Base-by-base conservation (phyloP, 2,797 vertebrate species). In the Urophycis tenuis region DNA sequence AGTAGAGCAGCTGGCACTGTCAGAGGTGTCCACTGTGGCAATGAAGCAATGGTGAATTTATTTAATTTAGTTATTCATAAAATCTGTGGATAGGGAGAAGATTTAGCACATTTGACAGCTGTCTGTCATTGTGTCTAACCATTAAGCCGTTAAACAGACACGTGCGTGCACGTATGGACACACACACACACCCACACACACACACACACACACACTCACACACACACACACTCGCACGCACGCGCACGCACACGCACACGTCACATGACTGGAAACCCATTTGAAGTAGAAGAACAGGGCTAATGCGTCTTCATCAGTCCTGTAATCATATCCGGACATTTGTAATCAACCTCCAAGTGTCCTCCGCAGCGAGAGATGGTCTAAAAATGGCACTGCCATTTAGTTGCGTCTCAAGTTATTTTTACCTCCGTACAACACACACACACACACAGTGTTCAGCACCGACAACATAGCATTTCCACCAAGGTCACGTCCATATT, bases 1-100 rank as follows among this genome's bases (percentile, higher is more conserved):
- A 77, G 78, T 0, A 73, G 36, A 86, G 81, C 88, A 88, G 84
- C 84, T 83, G 85, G 79, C 74, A 78, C 71, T 8, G 60, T 69
- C 77, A 4, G 74, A 80, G 82, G 75, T 71, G 74, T 85, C 76
- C 72, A 78, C 22, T 77, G 76, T 71, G 78, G 73, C 35, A 77
- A 78, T 79, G 78, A 83, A 60, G 75, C 75, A 75, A 75, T 49
- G 75, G 73, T 78, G 80, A 81, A 73, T n/a, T n/a, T n/a, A n/a
- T n/a, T n/a, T n/a, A 71, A 80, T 64, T 7, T 74, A 80, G 64
- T 79, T 49, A 0, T 71, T 81, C 36, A 15, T 79, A 76, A 70
- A 67, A 72, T 19, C 11, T 76, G 11, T 3, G 41, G 31, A 14
- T 17, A 41, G 15, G 73, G 49, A 10, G 35, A 39, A 34, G 1